Evolutionary conservation across 2,888 invertebrate genomes (phyloP), one percentile per base, ranked within the genome.

Genomic region (Serrognathus titanus): DNA sequence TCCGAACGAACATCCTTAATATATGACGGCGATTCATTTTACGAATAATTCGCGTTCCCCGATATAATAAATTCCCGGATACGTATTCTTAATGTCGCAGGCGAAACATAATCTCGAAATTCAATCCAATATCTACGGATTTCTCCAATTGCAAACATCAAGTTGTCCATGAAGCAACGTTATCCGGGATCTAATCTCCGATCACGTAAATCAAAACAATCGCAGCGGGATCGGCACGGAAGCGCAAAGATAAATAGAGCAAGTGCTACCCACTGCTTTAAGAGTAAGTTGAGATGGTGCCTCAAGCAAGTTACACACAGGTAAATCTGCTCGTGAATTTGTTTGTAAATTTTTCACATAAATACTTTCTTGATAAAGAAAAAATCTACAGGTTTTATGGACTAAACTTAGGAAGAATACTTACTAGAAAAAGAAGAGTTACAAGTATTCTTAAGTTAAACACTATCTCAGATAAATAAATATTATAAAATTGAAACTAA

Each of bases 151-250:
- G 48, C 48, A 48, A 36, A 48, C 36, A 48, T 48, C 48, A 13
- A 35, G 48, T 38, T 48, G 48, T 48, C 48, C 48, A 48, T 48
- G 48, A 48, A 37, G 37, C 31, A 20, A 20, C 31, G 48, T 35
- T 48, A 43, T 51, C 51, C 40, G 20, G 11, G 54, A 55, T 61
- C 51, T 56, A 53, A 60, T 57, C 55, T 52, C 8, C 40, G 57
- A 61, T 61, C 59, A 51, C 59, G 59, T 61, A 61, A 61, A 61
- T 61, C 61, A 61, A 59, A 61, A 61, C 57, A 61, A 61, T 59
- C 57, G 52, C 59, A 47, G 51, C 55, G 46, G 49, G 57, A 58
- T 57, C 57, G 51, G 54, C 51, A 49, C 55, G 59, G 51, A 56
- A 48, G 39, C 48, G 38, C 50, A 20, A 38, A 49, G 57, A 59